These are phyloP conservation scores for Hyphantria cunea DNA, from an alignment of 1,140 invertebrate genomes.

Conservation along the genomic window DNA sequence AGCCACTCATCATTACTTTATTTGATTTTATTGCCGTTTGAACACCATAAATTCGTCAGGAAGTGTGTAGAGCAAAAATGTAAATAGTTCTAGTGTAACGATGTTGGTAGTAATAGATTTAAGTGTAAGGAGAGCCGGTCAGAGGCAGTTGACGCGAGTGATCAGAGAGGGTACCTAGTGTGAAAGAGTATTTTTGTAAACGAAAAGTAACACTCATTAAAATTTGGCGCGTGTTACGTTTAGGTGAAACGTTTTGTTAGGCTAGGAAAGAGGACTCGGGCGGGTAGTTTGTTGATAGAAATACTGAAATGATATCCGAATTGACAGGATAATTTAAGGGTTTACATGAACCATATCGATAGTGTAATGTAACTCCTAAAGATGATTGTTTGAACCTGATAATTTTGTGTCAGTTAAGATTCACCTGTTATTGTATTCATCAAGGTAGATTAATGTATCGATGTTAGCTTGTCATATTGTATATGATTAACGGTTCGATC, in stretches of 20 bases:
- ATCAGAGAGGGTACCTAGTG: constrained; percentile 41
- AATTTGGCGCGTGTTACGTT: constrained; percentile 64
- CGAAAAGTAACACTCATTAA: constrained; percentile 64
- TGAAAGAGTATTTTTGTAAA: constrained; percentile 77
- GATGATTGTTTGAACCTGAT: constrained; percentile 71
- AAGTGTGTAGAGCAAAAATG: constrained; percentile 74
- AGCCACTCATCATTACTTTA: constrained; percentile 52
- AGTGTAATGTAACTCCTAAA: constrained; percentile 62
- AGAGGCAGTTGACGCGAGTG: constrained; percentile 46
- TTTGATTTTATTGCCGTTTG: constrained; percentile 43
- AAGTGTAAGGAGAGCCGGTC: constrained; percentile 67
- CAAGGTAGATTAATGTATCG: constrained; percentile 74
- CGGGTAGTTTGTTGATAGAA: constrained; percentile 54
- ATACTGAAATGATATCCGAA: too few species aligned
- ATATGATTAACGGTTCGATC: constrained; percentile 71
- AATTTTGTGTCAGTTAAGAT: constrained; percentile 70
- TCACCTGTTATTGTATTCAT: constrained; percentile 81
- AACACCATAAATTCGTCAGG: constrained; percentile 54
- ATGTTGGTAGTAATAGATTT: constrained; percentile 64
- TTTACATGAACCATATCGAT: constrained; percentile 74
- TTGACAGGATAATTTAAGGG: too few species aligned
- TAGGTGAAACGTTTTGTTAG: constrained; percentile 61
- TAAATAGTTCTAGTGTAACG: constrained; percentile 64
- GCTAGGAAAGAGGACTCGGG: constrained; percentile 39
- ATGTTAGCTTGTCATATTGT: constrained; percentile 78